Conservation (phyloP, 2,888 invertebrate species). For the Stictocephala bisonia region DNA sequence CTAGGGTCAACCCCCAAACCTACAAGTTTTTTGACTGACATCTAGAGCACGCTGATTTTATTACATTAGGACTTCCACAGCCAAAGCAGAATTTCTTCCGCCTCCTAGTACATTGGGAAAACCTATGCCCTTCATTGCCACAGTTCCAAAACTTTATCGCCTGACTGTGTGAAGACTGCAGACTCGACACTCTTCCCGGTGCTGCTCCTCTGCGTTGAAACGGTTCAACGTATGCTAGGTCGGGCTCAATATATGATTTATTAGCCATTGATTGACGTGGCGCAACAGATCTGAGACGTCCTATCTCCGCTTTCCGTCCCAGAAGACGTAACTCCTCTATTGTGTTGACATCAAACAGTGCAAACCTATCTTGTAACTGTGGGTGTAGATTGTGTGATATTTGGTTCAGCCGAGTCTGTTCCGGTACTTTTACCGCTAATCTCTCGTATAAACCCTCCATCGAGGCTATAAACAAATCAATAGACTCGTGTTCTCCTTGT, state of each 20-base stretch:
- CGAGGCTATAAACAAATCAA: not conserved
- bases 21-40: constrained; percentile 19
- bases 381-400: constrained; percentile 3
- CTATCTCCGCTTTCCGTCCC: not conserved
- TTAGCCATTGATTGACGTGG: not conserved
- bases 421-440: not conserved
- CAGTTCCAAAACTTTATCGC: constrained; percentile 30
- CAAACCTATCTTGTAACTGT: constrained; percentile 14
- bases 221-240: not conserved
- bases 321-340: not conserved
- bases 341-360: not conserved
- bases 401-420: not conserved
- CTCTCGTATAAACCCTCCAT: constrained; percentile 10
- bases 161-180: not conserved
- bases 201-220: too few relatives aligned
- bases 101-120: not conserved
- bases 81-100: constrained; percentile 4
- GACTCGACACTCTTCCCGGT: not conserved
- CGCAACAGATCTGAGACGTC: not conserved
- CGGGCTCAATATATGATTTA: not conserved
- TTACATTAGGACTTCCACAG: too few relatives aligned
- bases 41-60: too few relatives aligned
- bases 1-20: not conserved
- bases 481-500: not conserved
- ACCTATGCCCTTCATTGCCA: not conserved